Evolutionary conservation across 1,140 invertebrate species (phyloP), one percentile per base, ranked within the genome.

Genomic region (Lanistes nyassanus): DNA sequence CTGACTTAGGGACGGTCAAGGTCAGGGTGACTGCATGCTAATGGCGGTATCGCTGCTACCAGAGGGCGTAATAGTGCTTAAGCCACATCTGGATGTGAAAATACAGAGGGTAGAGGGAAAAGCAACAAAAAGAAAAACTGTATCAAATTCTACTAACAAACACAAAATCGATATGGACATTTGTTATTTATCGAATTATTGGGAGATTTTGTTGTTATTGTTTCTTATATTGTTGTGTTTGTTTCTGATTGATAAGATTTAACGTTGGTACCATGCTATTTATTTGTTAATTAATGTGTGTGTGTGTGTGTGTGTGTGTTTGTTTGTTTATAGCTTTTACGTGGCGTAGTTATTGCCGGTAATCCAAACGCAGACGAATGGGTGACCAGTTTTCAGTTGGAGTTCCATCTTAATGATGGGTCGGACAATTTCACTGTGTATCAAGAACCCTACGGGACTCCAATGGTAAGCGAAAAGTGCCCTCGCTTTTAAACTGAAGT

Each of bases 281-380:
- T 37, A 19, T 67, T 34, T 7, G 31, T 34, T 21, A 6, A 26
- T 67, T 26, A 26, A 11, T 62, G 7, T 62, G 58, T 62, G 58
- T n/a, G n/a, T 62, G 58, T 13, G n/a, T 16, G 53, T 16, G 53
- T 55, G 58, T 23, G 23, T 0, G n/a, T 65, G n/a, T 37, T 34
- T 65, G 31, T 4, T 29, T 16, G 29, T 29, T 56, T 42, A 6
- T 56, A 77, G 74, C 69, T 81, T 6, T 79, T 85, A 16, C 75
- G 81, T 34, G 83, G 83, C 23, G 67, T 85, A 6, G 81, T 80
- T 0, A 78, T 78, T 0, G 75, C 71, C 53, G 83, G 83, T 42
- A 85, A 82, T 37, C 78, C 82, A 4, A 58, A 70, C 42, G 82
- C 77, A 13, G 76, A 74, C 26, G 82, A 85, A 64, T 85, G 79